phyloP scores from a whole-genome alignment of 2,888 invertebrate species.

The Pollenia amentaria region DNA sequence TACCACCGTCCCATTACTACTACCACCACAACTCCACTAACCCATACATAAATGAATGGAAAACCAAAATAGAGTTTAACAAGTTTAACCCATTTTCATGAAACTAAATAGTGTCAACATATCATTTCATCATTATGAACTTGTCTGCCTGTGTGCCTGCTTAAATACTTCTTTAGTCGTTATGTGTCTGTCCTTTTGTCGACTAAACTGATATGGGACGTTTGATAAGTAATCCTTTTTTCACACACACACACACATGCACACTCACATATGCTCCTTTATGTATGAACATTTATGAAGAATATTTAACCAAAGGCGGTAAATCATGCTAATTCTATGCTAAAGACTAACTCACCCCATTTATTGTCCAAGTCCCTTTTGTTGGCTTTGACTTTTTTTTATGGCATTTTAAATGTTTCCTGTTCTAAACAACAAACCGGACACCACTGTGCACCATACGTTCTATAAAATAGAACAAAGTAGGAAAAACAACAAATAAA shows the following conservation, averaged over 20 bases:
- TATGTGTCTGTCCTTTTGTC: constrained; percentile 21
- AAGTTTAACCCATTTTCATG: constrained; percentile 72
- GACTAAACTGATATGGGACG: constrained; percentile 68
- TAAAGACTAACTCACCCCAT: constrained; percentile 66
- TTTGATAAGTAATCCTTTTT: constrained; percentile 68
- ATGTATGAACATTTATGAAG: constrained; percentile 12
- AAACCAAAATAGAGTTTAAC: constrained; percentile 65
- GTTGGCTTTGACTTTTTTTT: constrained; percentile 58
- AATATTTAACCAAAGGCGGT: constrained; percentile 71
- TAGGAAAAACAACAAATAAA: background rate
- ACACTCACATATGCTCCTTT: background rate
- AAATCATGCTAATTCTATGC: constrained; percentile 72
- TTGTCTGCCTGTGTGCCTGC: constrained; percentile 48
- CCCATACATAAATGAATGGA: constrained; percentile 36
- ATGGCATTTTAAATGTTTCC: constrained; percentile 67
- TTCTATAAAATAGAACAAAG: constrained; percentile 39
- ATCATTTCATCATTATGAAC: constrained; percentile 72
- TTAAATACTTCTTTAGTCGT: constrained; percentile 14
- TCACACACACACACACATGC: constrained; percentile 15
- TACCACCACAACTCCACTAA: constrained; percentile 24
- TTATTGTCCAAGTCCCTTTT: constrained; percentile 42
- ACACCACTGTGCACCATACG: constrained; percentile 33
- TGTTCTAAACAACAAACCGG: constrained; percentile 71
- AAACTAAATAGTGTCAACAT: constrained; percentile 73
- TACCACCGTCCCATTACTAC: constrained; percentile 35